These are phyloP conservation scores for Rhagonycha fulva DNA, from an alignment of 2,888 invertebrate species.

Conservation along the genomic window DNA sequence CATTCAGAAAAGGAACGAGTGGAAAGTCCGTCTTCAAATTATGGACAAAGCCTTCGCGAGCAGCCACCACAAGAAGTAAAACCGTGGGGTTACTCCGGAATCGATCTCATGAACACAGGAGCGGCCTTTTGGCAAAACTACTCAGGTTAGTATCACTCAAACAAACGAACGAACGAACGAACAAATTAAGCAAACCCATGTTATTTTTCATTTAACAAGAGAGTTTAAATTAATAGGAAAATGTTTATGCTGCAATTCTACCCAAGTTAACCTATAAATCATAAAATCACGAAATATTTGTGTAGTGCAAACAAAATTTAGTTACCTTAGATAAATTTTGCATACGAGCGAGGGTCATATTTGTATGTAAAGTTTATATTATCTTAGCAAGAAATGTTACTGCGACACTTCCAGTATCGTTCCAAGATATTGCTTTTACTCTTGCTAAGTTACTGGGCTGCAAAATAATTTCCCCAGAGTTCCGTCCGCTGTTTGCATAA, in stretches of 20 bases:
- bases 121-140: conserved; percentile 92
- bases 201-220: neutral
- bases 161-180: neutral
- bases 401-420: conserved; percentile 39
- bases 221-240: neutral
- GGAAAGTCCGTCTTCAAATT: conserved; percentile 50
- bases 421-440: conserved; percentile 41
- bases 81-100: conserved; percentile 71
- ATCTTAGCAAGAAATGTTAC: conserved; percentile 41
- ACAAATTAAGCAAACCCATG: neutral
- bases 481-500: conserved; percentile 53
- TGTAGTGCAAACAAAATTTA: neutral
- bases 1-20: conserved; percentile 19
- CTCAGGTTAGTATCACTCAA: conserved; percentile 68
- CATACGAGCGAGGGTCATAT: conserved; percentile 28
- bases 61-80: conserved; percentile 60
- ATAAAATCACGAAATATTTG: neutral
- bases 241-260: neutral
- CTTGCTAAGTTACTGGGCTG: conserved; percentile 42
- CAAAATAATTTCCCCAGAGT: conserved; percentile 55
- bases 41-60: conserved; percentile 47
- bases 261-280: neutral
- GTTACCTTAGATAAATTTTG: neutral
- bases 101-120: conserved; percentile 83
- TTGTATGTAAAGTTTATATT: conserved; percentile 37